Evolutionary conservation across 2,888 invertebrate species (phyloP), one percentile per base, ranked within the genome.

Genomic region (Opisthograptis luteolata): DNA sequence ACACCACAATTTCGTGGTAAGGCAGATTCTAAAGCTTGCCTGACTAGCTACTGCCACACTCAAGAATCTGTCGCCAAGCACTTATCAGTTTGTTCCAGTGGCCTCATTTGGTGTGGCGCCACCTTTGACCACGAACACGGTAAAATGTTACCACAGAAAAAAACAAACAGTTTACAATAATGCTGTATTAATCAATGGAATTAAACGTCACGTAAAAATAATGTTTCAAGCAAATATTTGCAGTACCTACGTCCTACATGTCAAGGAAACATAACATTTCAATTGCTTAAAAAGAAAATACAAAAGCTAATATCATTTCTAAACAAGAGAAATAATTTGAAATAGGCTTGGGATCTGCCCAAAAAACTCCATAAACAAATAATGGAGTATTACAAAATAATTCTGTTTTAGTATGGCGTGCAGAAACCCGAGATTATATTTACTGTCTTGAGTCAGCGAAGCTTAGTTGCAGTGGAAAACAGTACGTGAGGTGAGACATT

Each of bases 351-450:
- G 17, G 19, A 39, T 37, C 37, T 37, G 17, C 19, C 19, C 17
- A 47, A 28, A 41, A 40, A 48, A 42, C 17, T 30, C 41, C 41
- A 30, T 56, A 61, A 64, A 59, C 22, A 27, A 48, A 59, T 61
- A 53, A 64, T 63, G 53, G 49, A 54, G 51, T 24, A 47, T 46
- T 40, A 61, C 55, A 42, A 61, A 62, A 62, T 69, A 60, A 64
- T 67, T 67, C 55, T 20, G 54, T 56, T 43, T 43, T 47, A 39
- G 36, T 28, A 52, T 51, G 40, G 51, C 52, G 58, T 53, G 62
- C 61, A 35, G 55, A 64, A 58, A 55, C 40, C 42, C 20, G 37
- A 46, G 44, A 60, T 64, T 64, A 67, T 68, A 66, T 70, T 70
- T 64, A 66, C 56, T 58, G 48, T 48, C 54, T 27, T 8, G 31